phyloP scores from a whole-genome alignment of 2,113 vertebrate species.

The Chloroceryle aenea region DNA sequence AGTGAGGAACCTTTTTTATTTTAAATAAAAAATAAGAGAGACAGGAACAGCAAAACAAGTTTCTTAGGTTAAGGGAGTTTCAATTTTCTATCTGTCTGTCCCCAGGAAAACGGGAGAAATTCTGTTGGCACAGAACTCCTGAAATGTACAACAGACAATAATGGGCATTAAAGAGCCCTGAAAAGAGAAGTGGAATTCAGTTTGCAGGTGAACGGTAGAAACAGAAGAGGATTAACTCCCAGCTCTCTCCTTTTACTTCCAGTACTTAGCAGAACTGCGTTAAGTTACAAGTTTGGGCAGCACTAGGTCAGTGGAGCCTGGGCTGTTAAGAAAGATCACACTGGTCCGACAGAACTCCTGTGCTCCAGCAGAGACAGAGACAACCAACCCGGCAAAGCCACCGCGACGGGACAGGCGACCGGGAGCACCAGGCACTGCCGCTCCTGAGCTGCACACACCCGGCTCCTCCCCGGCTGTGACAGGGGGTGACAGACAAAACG shows the following conservation, averaged over 20 bases:
- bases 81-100: neutral
- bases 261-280: neutral
- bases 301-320: neutral
- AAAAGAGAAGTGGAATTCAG: neutral
- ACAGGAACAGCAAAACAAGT: neutral
- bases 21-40: neutral
- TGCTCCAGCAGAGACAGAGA: neutral
- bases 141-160: neutral
- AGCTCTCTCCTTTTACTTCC: neutral
- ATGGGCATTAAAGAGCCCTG: neutral
- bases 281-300: neutral
- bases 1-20: neutral
- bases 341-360: neutral
- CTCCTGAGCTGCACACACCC: accelerated
- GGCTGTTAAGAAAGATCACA: neutral
- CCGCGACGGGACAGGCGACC: accelerated
- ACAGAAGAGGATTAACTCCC: neutral
- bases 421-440: neutral
- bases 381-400: neutral
- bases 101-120: neutral
- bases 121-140: neutral
- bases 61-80: neutral
- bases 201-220: neutral
- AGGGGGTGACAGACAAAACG: neutral
- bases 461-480: neutral